Evolutionary conservation across 2,113 vertebrate genomes (phyloP).

Genomic region (Hippopotamus amphibius): DNA sequence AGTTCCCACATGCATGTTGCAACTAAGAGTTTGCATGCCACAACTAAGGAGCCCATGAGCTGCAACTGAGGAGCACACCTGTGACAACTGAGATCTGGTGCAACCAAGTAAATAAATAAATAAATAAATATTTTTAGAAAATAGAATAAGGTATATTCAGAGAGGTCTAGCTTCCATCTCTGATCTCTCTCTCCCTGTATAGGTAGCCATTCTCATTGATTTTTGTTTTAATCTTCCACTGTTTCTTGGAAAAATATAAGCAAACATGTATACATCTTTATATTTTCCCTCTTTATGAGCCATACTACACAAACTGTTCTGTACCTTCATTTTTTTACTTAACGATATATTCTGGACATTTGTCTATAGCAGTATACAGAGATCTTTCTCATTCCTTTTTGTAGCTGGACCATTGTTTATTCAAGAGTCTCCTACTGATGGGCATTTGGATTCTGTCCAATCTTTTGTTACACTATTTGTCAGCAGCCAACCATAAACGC

Average conservation of each 20-base stretch:
- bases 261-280: background rate
- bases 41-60: no score
- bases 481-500: constrained; percentile 17
- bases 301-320: background rate
- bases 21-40: no score
- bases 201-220: background rate
- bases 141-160: constrained; percentile 21
- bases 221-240: background rate
- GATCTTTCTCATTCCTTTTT: background rate
- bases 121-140: no score
- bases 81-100: no score
- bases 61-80: no score
- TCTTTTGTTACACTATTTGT: background rate
- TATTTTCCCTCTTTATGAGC: background rate
- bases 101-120: no score
- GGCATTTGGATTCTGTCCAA: background rate
- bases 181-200: background rate
- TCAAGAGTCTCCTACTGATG: background rate
- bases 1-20: no score
- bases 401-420: background rate
- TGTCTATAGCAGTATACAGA: background rate
- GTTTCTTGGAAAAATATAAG: constrained; percentile 28
- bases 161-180: background rate
- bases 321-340: background rate
- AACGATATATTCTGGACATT: background rate